These are phyloP conservation scores for Eupeodes luniger DNA, from an alignment of 2,888 invertebrate species.

Conservation along the genomic window DNA sequence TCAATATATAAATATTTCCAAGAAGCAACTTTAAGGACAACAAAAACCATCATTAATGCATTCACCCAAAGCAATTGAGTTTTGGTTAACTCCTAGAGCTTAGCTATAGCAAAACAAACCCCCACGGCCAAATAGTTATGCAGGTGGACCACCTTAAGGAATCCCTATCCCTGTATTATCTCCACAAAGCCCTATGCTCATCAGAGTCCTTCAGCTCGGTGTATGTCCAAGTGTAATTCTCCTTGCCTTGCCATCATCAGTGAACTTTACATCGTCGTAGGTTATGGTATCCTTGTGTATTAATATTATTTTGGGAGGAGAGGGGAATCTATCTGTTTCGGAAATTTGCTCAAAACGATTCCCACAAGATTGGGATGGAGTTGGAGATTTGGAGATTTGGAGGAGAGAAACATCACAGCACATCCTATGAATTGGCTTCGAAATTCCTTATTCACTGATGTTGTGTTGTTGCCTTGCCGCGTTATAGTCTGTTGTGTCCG, in stretches of 20 bases:
- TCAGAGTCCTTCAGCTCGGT: conserved; percentile 12
- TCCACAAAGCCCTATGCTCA: background rate
- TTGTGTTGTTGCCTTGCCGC: conserved; percentile 23
- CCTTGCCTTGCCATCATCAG: background rate
- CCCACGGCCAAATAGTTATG: background rate
- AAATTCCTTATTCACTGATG: conserved; percentile 26
- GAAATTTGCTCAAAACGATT: conserved; percentile 60
- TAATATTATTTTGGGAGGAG: conserved; percentile 48
- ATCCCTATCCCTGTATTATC: background rate
- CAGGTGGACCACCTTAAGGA: conserved; percentile 7
- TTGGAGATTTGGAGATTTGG: background rate
- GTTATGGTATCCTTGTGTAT: conserved; percentile 21
- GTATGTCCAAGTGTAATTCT: conserved; percentile 41
- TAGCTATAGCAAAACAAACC: background rate
- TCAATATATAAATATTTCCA: background rate
- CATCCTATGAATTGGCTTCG: background rate
- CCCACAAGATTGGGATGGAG: conserved; percentile 27
- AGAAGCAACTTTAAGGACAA: conserved; percentile 21
- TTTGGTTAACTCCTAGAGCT: conserved; percentile 21
- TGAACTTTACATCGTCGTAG: conserved; percentile 11
- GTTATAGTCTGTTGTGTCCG: conserved; percentile 7
- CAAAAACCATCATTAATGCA: conserved; percentile 36
- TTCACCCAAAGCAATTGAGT: conserved; percentile 43
- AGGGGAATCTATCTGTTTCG: conserved; percentile 49
- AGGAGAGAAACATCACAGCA: too few relatives aligned